Conservation (phyloP, 2,888 invertebrate genomes). For the Phytoseiulus persimilis region DNA sequence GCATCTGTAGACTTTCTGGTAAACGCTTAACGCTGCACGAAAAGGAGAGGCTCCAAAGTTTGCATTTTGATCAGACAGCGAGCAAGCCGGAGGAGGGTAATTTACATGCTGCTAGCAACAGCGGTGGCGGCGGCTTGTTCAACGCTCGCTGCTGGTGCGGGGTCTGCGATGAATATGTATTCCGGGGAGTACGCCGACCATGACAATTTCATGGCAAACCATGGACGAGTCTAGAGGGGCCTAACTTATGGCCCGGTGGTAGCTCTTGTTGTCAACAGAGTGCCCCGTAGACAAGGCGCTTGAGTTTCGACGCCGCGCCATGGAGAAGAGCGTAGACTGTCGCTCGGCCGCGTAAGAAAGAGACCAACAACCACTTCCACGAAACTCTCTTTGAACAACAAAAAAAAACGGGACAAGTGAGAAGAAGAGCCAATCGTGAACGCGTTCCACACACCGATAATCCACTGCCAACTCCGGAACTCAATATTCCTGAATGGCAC, state of each 20-base stretch:
- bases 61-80: constrained; percentile 34
- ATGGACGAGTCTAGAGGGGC: background rate
- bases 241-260: background rate
- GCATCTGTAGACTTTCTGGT: background rate
- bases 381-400: too few relatives aligned
- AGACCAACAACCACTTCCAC: too few relatives aligned
- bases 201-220: background rate
- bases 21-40: constrained; percentile 15
- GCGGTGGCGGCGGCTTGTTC: background rate
- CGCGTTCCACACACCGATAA: too few relatives aligned
- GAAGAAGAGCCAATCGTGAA: too few relatives aligned
- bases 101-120: background rate
- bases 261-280: background rate
- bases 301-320: too few relatives aligned
- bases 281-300: too few relatives aligned
- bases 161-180: background rate
- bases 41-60: constrained; percentile 24
- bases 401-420: too few relatives aligned
- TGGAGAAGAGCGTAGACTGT: too few relatives aligned
- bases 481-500: too few relatives aligned
- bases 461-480: too few relatives aligned
- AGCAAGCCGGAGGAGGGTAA: constrained; percentile 18
- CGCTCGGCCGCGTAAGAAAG: too few relatives aligned
- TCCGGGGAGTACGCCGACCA: background rate
- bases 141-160: background rate